phyloP scores from a whole-genome alignment of 2,888 invertebrate species.

The Pyrocoelia pectoralis region DNA sequence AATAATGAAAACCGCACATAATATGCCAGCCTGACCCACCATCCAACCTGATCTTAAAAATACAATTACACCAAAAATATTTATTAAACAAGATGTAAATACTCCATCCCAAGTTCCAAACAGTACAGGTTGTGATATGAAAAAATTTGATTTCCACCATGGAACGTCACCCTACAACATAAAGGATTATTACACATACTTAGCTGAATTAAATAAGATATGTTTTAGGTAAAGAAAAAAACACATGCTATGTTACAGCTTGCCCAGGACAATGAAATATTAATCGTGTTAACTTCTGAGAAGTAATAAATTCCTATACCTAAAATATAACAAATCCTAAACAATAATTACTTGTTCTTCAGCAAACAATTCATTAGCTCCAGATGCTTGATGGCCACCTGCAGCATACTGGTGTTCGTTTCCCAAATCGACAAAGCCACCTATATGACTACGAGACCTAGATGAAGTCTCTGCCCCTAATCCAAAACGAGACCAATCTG shows the following conservation, averaged over 20 bases:
- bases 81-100: constrained; percentile 96
- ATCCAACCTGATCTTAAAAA: constrained; percentile 98
- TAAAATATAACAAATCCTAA: too few species aligned
- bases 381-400: constrained; percentile 85
- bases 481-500: constrained; percentile 67
- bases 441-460: constrained; percentile 69
- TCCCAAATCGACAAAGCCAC: constrained; percentile 78
- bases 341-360: constrained; percentile 78
- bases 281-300: too few species aligned
- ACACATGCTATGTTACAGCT: too few species aligned
- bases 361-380: constrained; percentile 90
- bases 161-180: constrained; percentile 72
- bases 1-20: constrained; percentile 82
- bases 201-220: constrained; percentile 50
- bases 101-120: constrained; percentile 99
- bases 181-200: constrained; percentile 72
- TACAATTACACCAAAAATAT: constrained; percentile 97
- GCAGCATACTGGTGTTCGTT: constrained; percentile 79
- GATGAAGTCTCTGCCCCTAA: constrained; percentile 61
- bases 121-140: constrained; percentile 92
- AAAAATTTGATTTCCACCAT: constrained; percentile 98
- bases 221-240: too few species aligned
- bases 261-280: too few species aligned
- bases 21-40: constrained; percentile 88
- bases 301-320: too few species aligned